phyloP scores from a whole-genome alignment of 2,113 vertebrate species.

The Myrmecophaga tridactyla region DNA sequence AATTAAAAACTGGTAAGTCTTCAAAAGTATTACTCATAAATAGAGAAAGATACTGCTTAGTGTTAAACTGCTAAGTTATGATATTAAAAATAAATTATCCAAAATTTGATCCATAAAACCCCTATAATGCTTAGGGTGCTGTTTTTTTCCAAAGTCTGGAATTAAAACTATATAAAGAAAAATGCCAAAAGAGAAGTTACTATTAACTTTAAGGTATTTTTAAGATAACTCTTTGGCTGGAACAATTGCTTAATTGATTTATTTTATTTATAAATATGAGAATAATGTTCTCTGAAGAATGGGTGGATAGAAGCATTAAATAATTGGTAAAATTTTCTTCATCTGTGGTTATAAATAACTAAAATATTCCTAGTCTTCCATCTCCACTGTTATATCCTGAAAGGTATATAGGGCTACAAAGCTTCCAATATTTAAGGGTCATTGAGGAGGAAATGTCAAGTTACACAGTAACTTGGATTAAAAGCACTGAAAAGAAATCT shows the following conservation, averaged over 20 bases:
- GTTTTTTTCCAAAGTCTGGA: not conserved
- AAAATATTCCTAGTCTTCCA: not conserved
- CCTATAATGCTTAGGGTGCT: not conserved
- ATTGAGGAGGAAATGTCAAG: not conserved
- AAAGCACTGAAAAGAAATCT: not conserved
- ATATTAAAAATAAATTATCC: constrained; percentile 50
- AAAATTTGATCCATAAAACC: constrained; percentile 39
- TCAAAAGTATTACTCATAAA: constrained; percentile 59
- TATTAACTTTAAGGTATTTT: constrained; percentile 45
- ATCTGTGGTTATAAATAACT: not conserved
- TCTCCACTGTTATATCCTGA: not conserved
- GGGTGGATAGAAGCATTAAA: not conserved
- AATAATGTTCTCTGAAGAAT: constrained; percentile 1
- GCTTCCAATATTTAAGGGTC: not conserved
- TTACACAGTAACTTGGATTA: not conserved
- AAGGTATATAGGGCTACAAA: not conserved
- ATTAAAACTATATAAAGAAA: constrained; percentile 32
- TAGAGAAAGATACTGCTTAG: constrained; percentile 45
- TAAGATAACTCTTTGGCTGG: constrained; percentile 17
- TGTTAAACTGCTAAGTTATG: constrained; percentile 14
- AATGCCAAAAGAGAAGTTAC: not conserved
- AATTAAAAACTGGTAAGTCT: constrained; percentile 77
- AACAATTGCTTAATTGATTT: not conserved
- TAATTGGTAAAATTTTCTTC: not conserved
- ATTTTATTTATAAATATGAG: constrained; percentile 19